Conservation (phyloP, 2,888 invertebrate genomes). For the Trimorus sp. region DNA sequence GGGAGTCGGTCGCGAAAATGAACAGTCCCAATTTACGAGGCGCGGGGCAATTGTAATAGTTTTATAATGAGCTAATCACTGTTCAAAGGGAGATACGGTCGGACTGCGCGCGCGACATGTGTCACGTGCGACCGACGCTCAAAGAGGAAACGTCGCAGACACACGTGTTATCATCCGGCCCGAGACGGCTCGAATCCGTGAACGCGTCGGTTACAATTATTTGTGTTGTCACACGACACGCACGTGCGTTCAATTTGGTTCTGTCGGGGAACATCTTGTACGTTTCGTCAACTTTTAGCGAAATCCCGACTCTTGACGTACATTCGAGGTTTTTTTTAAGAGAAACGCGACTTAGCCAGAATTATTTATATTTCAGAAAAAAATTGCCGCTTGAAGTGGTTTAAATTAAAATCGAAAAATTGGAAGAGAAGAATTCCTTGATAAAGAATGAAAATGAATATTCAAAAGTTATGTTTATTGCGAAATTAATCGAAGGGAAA, state of each 20-base stretch:
- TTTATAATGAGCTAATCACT: constrained; percentile 60
- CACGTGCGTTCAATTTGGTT: constrained; percentile 67
- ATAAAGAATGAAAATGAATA: too few species aligned
- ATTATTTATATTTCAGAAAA: too few species aligned
- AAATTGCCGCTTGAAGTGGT: too few species aligned
- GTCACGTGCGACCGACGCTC: constrained; percentile 46
- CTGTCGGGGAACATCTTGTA: constrained; percentile 43
- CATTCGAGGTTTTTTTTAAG: too few species aligned
- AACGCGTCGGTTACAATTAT: constrained; percentile 63
- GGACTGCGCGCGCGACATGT: constrained; percentile 44
- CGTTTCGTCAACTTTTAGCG: constrained; percentile 31
- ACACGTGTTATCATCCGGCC: constrained; percentile 55
- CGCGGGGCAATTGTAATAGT: constrained; percentile 45
- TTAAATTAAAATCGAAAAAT: too few species aligned
- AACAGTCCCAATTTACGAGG: constrained; percentile 28
- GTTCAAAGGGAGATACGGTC: constrained; percentile 48
- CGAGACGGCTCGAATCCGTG: constrained; percentile 40
- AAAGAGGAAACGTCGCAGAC: constrained; percentile 66
- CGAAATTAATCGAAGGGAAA: too few species aligned
- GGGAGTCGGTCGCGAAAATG: constrained; percentile 14
- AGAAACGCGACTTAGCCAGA: too few species aligned
- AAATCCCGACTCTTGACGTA: not conserved
- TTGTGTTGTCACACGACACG: constrained; percentile 58
- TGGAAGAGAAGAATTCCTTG: too few species aligned
- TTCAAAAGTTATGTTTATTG: too few species aligned